A percentile compares a stretch with the other conserved stretches of the same genome.
Conservation (phyloP, 2,888 invertebrate genomes). For the Venustoraphidia nigricollis region DNA sequence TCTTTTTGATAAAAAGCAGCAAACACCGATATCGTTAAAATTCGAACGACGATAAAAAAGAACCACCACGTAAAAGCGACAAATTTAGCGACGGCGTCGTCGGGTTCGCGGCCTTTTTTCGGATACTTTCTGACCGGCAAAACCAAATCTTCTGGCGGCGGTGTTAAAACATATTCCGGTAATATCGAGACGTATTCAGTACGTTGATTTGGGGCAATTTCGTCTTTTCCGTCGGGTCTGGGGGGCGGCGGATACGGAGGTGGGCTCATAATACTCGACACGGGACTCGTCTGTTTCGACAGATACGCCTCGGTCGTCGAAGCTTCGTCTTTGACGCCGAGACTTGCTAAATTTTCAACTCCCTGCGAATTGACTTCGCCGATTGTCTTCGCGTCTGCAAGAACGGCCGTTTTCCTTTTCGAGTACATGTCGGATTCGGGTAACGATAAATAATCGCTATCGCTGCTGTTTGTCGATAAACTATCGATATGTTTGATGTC, state of each 20-base stretch:
- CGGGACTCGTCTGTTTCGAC: too few relatives aligned
- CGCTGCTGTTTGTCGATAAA: slow-evolving; percentile 8
- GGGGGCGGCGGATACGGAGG: neutral
- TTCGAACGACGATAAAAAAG: slow-evolving; percentile 52
- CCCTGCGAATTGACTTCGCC: neutral
- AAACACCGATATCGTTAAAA: slow-evolving; percentile 53
- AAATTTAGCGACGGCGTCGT: slow-evolving; percentile 52
- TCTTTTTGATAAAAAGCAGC: slow-evolving; percentile 48
- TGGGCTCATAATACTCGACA: too few relatives aligned
- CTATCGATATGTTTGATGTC: slow-evolving; percentile 11
- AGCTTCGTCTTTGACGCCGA: neutral
- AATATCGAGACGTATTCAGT: neutral
- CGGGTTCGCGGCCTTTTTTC: slow-evolving; percentile 52
- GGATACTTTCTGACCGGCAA: slow-evolving; percentile 4
- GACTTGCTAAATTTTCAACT: neutral
- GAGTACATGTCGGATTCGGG: neutral
- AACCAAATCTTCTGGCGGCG: neutral
- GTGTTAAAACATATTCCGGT: neutral
- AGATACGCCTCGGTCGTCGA: too few relatives aligned
- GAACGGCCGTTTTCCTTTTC: neutral
- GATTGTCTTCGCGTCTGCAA: neutral
- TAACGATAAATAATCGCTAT: neutral
- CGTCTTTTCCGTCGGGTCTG: neutral
- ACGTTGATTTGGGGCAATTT: too few relatives aligned
- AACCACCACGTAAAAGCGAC: slow-evolving; percentile 66